Evolutionary conservation across 2,113 vertebrate species (phyloP).

Genomic region (Campylomormyrus numenius): DNA sequence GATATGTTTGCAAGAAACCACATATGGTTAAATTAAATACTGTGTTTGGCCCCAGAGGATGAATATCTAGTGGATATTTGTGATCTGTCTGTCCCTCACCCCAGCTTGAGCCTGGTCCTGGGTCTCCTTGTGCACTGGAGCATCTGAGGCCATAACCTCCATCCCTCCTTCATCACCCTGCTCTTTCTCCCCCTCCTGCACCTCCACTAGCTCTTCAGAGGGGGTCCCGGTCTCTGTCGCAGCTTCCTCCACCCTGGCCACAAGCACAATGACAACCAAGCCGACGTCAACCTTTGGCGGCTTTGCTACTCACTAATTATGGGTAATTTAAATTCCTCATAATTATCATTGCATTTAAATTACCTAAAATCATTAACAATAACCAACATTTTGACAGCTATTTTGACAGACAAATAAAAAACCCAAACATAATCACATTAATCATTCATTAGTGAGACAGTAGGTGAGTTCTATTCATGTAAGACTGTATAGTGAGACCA

Average conservation of each 20-base stretch:
- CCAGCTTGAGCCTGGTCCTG: background rate
- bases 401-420: background rate
- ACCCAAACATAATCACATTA: background rate
- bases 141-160: background rate
- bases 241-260: constrained; percentile 45
- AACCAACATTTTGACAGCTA: background rate
- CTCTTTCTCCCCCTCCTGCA: constrained; percentile 2
- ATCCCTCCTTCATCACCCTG: background rate
- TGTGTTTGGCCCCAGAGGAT: background rate
- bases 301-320: background rate
- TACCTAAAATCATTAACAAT: background rate
- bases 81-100: background rate
- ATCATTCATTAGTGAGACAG: background rate
- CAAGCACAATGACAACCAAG: background rate
- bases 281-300: background rate
- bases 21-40: background rate
- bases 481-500: background rate
- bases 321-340: background rate
- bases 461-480: background rate
- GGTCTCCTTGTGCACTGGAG: background rate
- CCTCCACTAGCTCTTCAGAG: constrained; percentile 19
- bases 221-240: constrained; percentile 41
- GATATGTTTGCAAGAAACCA: background rate
- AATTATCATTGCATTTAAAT: background rate
- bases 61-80: background rate